Evolutionary conservation across 2,888 invertebrate species (phyloP).

Genomic region (Scaptomyza caliginosa): DNA sequence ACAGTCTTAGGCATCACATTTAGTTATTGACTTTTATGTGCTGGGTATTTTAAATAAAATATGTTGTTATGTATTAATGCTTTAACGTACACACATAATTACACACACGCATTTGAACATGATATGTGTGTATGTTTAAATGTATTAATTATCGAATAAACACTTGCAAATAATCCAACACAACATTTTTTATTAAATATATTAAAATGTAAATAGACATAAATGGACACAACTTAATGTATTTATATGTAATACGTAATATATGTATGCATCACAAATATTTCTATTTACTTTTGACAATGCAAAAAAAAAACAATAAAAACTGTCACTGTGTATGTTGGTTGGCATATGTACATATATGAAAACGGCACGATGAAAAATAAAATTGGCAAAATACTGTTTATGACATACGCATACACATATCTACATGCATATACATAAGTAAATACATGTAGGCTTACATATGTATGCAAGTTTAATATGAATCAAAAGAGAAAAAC

Average conservation of each 20-base stretch:
- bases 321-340: slow-evolving; percentile 23
- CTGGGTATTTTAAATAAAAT: neutral
- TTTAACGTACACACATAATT: slow-evolving; percentile 2
- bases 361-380: slow-evolving; percentile 24
- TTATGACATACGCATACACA: slow-evolving; percentile 33
- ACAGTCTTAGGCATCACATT: neutral
- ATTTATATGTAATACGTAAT: slow-evolving; percentile 33
- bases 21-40: neutral
- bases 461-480: slow-evolving; percentile 20
- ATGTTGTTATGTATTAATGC: slow-evolving; percentile 11
- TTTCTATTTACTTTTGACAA: slow-evolving; percentile 24
- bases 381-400: slow-evolving; percentile 43
- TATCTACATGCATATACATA: slow-evolving; percentile 1
- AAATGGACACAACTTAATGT: slow-evolving; percentile 4
- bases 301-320: slow-evolving; percentile 15
- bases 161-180: slow-evolving; percentile 9
- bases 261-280: slow-evolving; percentile 19
- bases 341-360: slow-evolving; percentile 6
- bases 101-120: neutral
- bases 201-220: slow-evolving; percentile 2
- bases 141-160: slow-evolving; percentile 13
- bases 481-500: slow-evolving; percentile 46
- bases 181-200: neutral
- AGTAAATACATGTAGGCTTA: slow-evolving; percentile 18
- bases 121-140: neutral